These are phyloP conservation scores for Mythimna pallens DNA, from an alignment of 2,888 invertebrate genomes.

Conservation along the genomic window DNA sequence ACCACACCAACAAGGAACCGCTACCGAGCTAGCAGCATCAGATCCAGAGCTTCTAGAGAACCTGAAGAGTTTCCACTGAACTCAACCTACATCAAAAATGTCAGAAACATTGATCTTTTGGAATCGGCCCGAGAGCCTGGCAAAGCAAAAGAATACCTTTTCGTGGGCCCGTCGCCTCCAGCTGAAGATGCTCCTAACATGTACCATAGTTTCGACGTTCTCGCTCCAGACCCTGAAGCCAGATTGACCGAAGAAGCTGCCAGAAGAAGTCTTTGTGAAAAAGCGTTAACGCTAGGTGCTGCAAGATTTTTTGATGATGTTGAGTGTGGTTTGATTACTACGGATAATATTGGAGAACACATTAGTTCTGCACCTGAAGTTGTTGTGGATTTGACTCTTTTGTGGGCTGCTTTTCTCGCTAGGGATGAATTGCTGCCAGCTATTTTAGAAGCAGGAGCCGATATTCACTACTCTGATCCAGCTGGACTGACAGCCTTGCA, in stretches of 20 bases:
- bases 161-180: constrained; percentile 95
- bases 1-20: constrained; percentile 78
- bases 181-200: constrained; percentile 95
- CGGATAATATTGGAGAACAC: constrained; percentile 90
- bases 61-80: constrained; percentile 91
- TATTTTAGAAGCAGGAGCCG: constrained; percentile 92
- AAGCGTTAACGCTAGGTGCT: constrained; percentile 92
- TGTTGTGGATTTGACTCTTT: constrained; percentile 93
- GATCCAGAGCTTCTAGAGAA: constrained; percentile 79
- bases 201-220: constrained; percentile 94
- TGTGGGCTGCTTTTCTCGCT: constrained; percentile 94
- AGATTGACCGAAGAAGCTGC: constrained; percentile 93
- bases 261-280: constrained; percentile 93
- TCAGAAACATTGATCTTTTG: constrained; percentile 87
- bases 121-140: constrained; percentile 91
- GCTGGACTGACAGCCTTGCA: constrained; percentile 94
- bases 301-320: constrained; percentile 93
- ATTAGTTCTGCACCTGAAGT: constrained; percentile 92
- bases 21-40: constrained; percentile 81
- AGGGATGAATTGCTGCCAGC: constrained; percentile 93
- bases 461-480: constrained; percentile 93
- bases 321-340: constrained; percentile 92
- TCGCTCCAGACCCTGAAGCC: constrained; percentile 92
- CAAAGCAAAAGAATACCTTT: constrained; percentile 93
- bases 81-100: constrained; percentile 78